phyloP scores from a whole-genome alignment of 2,888 invertebrate genomes.

The Tiliacea citrago region DNA sequence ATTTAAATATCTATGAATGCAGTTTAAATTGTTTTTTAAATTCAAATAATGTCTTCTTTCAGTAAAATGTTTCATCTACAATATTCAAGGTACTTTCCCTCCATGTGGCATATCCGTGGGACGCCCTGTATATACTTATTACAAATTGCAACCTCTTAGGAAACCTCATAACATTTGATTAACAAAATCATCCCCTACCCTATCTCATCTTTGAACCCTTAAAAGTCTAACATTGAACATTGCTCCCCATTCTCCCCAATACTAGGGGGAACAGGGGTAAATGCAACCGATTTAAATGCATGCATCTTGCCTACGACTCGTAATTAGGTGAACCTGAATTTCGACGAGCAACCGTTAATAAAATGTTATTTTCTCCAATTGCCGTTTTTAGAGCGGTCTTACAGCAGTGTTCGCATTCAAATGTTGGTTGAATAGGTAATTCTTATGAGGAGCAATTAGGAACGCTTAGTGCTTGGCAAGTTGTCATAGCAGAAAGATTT shows the following conservation, averaged over 20 bases:
- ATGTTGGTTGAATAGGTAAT: constrained; percentile 48
- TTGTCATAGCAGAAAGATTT: not conserved
- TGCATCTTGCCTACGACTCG: constrained; percentile 71
- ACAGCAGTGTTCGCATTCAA: constrained; percentile 42
- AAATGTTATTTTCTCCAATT: constrained; percentile 55
- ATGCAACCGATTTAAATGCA: constrained; percentile 81
- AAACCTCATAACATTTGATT: constrained; percentile 25
- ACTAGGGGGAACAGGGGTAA: constrained; percentile 66
- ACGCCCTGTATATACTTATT: no score
- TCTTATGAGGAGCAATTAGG: constrained; percentile 28
- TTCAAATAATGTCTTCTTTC: no score
- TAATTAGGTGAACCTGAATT: constrained; percentile 61
- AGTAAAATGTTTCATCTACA: no score
- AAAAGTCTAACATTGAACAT: constrained; percentile 32
- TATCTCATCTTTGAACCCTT: constrained; percentile 27
- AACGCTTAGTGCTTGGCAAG: constrained; percentile 1
- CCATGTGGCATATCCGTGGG: no score
- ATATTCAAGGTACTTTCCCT: no score
- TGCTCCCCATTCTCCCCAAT: constrained; percentile 34
- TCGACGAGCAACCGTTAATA: constrained; percentile 40
- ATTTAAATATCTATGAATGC: no score
- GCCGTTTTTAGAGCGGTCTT: constrained; percentile 40
- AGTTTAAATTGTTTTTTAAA: no score
- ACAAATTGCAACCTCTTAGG: constrained; percentile 25
- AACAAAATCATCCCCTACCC: constrained; percentile 27